Percentiles rank a stretch among this genome's conserved stretches.
Conservation (phyloP, 2,797 vertebrate genomes). For the Crocidura indochinensis region DNA sequence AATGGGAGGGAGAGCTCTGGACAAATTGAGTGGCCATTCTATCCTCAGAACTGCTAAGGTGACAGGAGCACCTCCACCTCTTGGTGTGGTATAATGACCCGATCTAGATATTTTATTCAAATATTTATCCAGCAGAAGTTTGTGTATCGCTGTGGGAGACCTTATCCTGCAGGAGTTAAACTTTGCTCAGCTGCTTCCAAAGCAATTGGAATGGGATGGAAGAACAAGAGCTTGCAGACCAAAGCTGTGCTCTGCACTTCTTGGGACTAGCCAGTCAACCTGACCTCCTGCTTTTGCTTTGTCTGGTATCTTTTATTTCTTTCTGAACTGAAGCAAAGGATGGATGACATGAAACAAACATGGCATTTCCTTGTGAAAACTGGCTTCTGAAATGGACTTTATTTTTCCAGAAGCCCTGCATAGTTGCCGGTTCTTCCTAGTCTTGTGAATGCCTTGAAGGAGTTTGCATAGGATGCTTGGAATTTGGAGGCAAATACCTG, state of each 20-base stretch:
- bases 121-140: constrained; percentile 6
- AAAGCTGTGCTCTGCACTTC: constrained; percentile 72
- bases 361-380: constrained; percentile 81
- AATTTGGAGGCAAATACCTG: constrained; percentile 46
- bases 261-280: constrained; percentile 55
- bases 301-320: not conserved
- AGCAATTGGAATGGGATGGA: not conserved
- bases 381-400: constrained; percentile 76
- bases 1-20: not conserved
- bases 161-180: constrained; percentile 31
- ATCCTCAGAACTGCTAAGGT: not conserved
- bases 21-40: not conserved
- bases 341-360: constrained; percentile 79
- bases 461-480: constrained; percentile 66
- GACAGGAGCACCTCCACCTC: constrained; percentile 49
- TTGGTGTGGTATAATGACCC: constrained; percentile 1
- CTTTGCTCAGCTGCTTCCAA: constrained; percentile 68
- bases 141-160: not conserved
- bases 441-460: constrained; percentile 59
- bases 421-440: constrained; percentile 32
- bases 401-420: constrained; percentile 59
- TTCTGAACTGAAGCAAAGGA: constrained; percentile 69
- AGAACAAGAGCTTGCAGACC: not conserved
- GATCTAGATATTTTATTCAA: constrained; percentile 38
- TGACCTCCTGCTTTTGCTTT: constrained; percentile 57